Conservation (phyloP, 2,888 invertebrate genomes). For the Drosophila hamatofila region DNA sequence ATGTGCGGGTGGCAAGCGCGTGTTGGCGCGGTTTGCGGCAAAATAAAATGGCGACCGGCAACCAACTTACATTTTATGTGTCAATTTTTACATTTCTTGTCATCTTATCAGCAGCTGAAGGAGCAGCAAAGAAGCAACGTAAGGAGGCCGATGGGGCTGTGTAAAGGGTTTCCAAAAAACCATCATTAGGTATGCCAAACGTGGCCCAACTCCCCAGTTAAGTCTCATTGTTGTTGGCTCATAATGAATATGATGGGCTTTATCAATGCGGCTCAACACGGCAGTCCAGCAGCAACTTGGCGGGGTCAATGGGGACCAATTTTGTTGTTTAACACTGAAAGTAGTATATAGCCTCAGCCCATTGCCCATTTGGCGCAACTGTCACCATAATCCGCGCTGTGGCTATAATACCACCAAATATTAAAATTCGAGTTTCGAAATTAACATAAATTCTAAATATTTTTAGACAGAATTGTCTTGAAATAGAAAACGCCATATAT, state of each 20-base stretch:
- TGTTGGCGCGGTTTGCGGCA: slow-evolving; percentile 68
- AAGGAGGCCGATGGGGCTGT: background rate
- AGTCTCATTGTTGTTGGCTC: slow-evolving; percentile 46
- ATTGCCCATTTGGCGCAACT: slow-evolving; percentile 43
- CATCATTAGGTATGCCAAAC: slow-evolving; percentile 58
- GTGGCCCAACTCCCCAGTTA: slow-evolving; percentile 49
- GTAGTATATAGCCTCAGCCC: slow-evolving; percentile 24
- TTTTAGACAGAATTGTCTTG: background rate
- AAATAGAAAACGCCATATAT: background rate
- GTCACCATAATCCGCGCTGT: slow-evolving; percentile 47
- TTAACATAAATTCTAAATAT: slow-evolving; percentile 18
- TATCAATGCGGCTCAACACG: slow-evolving; percentile 37
- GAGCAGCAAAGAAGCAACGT: background rate
- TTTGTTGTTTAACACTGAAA: slow-evolving; percentile 14
- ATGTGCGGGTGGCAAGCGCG: slow-evolving; percentile 50
- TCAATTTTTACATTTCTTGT: slow-evolving; percentile 68
- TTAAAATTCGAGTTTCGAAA: background rate
- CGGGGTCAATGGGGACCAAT: slow-evolving; percentile 32
- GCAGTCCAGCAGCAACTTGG: background rate
- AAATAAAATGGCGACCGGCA: slow-evolving; percentile 66
- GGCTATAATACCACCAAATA: background rate
- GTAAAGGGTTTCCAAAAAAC: slow-evolving; percentile 1
- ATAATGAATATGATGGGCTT: slow-evolving; percentile 59
- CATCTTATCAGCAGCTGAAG: slow-evolving; percentile 51
- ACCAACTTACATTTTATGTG: slow-evolving; percentile 66